phyloP scores from a whole-genome alignment of 2,888 invertebrate species.

The Loripinus fragilis region DNA sequence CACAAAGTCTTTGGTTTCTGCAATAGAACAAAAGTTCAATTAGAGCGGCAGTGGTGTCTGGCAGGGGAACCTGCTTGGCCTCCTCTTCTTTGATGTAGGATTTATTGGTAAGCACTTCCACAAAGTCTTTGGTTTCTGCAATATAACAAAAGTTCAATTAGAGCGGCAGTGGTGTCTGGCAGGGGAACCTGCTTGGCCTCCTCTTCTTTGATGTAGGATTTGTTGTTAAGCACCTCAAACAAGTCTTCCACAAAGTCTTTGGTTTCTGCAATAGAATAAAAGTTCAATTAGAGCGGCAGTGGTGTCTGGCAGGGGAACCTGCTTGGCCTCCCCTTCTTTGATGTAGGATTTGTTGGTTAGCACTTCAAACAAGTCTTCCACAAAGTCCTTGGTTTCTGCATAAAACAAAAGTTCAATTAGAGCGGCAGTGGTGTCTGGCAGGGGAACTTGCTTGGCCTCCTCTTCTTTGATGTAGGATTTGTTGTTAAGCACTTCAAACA shows the following conservation, averaged over 20 bases:
- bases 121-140: slow-evolving; percentile 95
- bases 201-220: slow-evolving; percentile 83
- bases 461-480: slow-evolving; percentile 84
- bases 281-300: too few species aligned
- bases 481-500: slow-evolving; percentile 90
- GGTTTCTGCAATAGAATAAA: too few species aligned
- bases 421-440: background rate
- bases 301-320: slow-evolving; percentile 8
- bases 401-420: too few species aligned
- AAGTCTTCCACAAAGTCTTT: too few species aligned
- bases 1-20: slow-evolving; percentile 96
- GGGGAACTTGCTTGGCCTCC: slow-evolving; percentile 23
- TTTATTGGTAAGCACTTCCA: slow-evolving; percentile 91
- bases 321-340: slow-evolving; percentile 26
- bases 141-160: too few species aligned
- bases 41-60: background rate
- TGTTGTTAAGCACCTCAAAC: too few species aligned
- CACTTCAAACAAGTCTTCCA: slow-evolving; percentile 91
- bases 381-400: slow-evolving; percentile 95
- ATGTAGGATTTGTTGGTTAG: slow-evolving; percentile 87
- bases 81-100: slow-evolving; percentile 77
- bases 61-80: slow-evolving; percentile 19
- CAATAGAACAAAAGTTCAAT: too few species aligned
- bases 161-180: background rate
- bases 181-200: slow-evolving; percentile 24